These are phyloP conservation scores for Macrobrachium rosenbergii DNA, from an alignment of 1,140 invertebrate genomes.

Conservation along the genomic window DNA sequence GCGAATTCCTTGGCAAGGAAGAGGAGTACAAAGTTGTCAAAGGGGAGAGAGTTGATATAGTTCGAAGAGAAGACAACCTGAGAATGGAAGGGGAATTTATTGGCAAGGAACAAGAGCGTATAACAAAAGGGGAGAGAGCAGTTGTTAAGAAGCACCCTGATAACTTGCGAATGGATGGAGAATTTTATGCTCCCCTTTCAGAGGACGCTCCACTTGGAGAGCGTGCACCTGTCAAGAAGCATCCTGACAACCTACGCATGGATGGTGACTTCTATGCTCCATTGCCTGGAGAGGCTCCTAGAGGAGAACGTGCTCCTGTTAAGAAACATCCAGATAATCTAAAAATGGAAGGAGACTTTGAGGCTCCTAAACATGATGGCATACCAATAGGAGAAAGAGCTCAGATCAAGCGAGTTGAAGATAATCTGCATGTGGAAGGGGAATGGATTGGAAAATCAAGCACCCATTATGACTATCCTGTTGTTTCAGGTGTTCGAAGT, in stretches of 20 bases:
- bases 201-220: constrained; percentile 28
- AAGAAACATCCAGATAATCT: constrained; percentile 56
- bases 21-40: constrained; percentile 73
- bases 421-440: constrained; percentile 41
- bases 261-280: constrained; percentile 35
- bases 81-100: constrained; percentile 35
- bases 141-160: constrained; percentile 49
- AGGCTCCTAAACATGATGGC: constrained; percentile 11
- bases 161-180: constrained; percentile 45
- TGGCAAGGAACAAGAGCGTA: constrained; percentile 30
- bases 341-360: constrained; percentile 38
- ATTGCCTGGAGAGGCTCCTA: constrained; percentile 17
- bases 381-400: constrained; percentile 37
- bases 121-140: constrained; percentile 39
- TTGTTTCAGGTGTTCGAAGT: constrained; percentile 47
- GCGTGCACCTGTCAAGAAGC: constrained; percentile 38
- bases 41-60: constrained; percentile 58
- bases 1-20: constrained; percentile 70
- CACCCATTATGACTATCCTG: constrained; percentile 13
- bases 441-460: neutral
- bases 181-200: constrained; percentile 38
- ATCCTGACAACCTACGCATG: constrained; percentile 41
- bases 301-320: constrained; percentile 36
- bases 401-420: constrained; percentile 26
- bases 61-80: constrained; percentile 8